Evolutionary conservation across 2,113 vertebrate species (phyloP), one percentile per base, ranked within the genome.

Genomic region (Rhinopomastus cyanomelas): DNA sequence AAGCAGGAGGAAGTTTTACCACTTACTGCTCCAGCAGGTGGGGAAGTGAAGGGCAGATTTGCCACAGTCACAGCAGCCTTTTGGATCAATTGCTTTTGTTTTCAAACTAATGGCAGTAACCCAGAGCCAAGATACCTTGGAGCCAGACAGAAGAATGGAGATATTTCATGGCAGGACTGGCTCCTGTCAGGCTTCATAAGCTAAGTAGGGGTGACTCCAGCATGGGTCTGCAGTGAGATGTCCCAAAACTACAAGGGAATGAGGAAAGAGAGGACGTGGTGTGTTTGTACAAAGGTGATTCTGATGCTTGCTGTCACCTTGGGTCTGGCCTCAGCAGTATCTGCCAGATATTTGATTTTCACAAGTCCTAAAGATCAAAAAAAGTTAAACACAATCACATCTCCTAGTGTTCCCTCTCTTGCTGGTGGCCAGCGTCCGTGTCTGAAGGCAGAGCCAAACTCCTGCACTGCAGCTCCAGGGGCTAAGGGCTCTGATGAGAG

Each of bases 61-160:
- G 59, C 69, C 68, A 55, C 9, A 85, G 37, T 66, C n/a, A 65
- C 16, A 73, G 57, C 18, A 79, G 56, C 84, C 7, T 76, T 84
- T 94, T 81, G 84, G 37, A 90, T 76, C 55, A 83, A 88, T 76
- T 75, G 51, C 11, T 84, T 94, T 73, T 92, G 30, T 84, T 89
- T 88, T 51, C 86, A 81, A 88, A 61, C 14, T 79, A 68, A 48
- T 6, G 20, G 8, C 9, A 68, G 4, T 86, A 88, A 87, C 29
- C 68, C 66, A 81, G 48, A 85, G 18, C 86, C 22, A 81, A 89
- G 77, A 48, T 69, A 86, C 86, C 36, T 69, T 51, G 39, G 32
- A 92, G 23, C 20, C 53, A 88, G 76, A 89, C 52, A 88, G 66
- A 91, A 71, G 46, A 75, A 90, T 76, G 9, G 52, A 88, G 86